Evolutionary conservation across 2,888 invertebrate species (phyloP).

Genomic region (Omphaloscelis lunosa): DNA sequence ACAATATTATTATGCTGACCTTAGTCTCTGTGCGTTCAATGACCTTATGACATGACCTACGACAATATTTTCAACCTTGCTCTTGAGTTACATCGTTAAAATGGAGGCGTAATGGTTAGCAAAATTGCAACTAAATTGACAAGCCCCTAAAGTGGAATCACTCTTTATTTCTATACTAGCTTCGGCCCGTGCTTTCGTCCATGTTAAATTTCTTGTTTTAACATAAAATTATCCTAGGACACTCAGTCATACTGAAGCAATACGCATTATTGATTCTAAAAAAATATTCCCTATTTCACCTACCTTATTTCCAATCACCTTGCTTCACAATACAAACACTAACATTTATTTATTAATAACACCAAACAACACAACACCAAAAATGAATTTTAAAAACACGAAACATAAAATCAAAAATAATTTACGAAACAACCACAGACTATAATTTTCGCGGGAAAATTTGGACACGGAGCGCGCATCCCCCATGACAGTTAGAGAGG

Average conservation of each 20-base stretch:
- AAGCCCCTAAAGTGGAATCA: not conserved
- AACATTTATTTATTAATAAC: not conserved
- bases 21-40: slow-evolving; percentile 4
- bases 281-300: not conserved
- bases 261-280: not conserved
- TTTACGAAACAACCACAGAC: slow-evolving; percentile 36
- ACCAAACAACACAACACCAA: slow-evolving; percentile 30
- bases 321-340: not conserved
- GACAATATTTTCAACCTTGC: slow-evolving; percentile 40
- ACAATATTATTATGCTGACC: not conserved
- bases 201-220: not conserved
- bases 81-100: slow-evolving; percentile 3
- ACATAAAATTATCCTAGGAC: not conserved
- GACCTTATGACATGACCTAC: slow-evolving; percentile 39
- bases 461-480: slow-evolving; percentile 24
- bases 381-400: not conserved
- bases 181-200: not conserved
- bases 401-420: not conserved
- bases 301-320: slow-evolving; percentile 20
- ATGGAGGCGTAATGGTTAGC: not conserved
- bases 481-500: slow-evolving; percentile 17
- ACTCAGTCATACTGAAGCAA: not conserved
- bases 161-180: not conserved
- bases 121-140: slow-evolving; percentile 36
- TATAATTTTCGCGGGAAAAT: slow-evolving; percentile 46